Evolutionary conservation across 92 coral and sea anemone species (phyloP).

Genomic region (Galaxea fascicularis): DNA sequence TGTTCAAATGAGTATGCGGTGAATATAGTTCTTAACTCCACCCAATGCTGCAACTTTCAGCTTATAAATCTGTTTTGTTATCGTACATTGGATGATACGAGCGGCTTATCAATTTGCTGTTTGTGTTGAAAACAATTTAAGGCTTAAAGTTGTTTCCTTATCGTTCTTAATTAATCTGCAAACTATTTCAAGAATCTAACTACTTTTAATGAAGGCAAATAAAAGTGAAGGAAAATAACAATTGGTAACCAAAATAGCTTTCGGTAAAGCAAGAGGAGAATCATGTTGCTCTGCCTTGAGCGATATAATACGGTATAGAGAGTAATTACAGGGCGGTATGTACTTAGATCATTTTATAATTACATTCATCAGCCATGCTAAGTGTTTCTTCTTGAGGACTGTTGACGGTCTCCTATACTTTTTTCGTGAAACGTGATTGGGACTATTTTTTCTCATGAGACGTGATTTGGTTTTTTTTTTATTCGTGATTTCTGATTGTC

Average conservation of each 20-base stretch:
- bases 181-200: not conserved
- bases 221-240: not conserved
- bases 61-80: not conserved
- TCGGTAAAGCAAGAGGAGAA: not conserved
- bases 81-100: not conserved
- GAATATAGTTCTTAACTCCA: no score
- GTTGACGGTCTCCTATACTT: no score
- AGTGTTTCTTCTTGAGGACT: not conserved
- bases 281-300: not conserved
- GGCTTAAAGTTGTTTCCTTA: not conserved
- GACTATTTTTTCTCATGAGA: no score
- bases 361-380: not conserved
- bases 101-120: not conserved
- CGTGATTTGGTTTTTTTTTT: no score
- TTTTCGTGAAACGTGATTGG: no score
- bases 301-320: not conserved
- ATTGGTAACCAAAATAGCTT: slow-evolving; percentile 6
- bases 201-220: slow-evolving; percentile 4
- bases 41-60: no score
- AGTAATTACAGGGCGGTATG: not conserved
- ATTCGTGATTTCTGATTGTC: no score
- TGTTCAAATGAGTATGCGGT: not conserved
- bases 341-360: slow-evolving; percentile 4
- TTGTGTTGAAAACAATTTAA: not conserved
- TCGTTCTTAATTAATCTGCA: not conserved